Evolutionary conservation across 92 coral and sea anemone species (phyloP).

Genomic region (Anthopleura xanthogrammica): DNA sequence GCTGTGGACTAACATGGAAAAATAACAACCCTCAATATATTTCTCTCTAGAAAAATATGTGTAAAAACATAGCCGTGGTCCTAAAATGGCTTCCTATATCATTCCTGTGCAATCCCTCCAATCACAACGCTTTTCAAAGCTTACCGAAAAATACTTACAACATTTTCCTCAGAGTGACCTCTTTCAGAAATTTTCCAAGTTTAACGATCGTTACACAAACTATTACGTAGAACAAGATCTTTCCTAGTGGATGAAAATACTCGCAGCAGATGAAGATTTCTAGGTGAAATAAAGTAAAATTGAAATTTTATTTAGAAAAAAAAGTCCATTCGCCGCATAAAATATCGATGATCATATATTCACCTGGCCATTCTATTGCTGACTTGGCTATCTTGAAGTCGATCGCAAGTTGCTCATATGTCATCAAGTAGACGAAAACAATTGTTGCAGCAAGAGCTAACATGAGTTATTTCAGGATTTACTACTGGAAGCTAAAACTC

Average conservation of each 20-base stretch:
- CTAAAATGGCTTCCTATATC: neutral
- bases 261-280: constrained; percentile 1
- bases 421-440: neutral
- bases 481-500: neutral
- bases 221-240: neutral
- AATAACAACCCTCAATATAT: too few relatives aligned
- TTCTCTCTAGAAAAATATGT: too few relatives aligned
- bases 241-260: neutral
- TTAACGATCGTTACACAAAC: neutral
- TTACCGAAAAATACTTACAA: neutral
- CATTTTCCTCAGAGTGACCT: neutral
- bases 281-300: neutral
- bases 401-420: neutral
- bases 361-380: neutral
- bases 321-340: neutral
- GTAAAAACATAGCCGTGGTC: neutral
- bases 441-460: neutral
- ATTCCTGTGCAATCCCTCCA: neutral
- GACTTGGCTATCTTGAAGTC: neutral
- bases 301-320: neutral
- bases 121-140: too few relatives aligned
- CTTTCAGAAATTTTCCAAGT: neutral
- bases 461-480: neutral
- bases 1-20: neutral
- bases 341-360: neutral